Evolutionary conservation across 2,797 vertebrate genomes (phyloP).

Genomic region (Sebastes cheni): DNA sequence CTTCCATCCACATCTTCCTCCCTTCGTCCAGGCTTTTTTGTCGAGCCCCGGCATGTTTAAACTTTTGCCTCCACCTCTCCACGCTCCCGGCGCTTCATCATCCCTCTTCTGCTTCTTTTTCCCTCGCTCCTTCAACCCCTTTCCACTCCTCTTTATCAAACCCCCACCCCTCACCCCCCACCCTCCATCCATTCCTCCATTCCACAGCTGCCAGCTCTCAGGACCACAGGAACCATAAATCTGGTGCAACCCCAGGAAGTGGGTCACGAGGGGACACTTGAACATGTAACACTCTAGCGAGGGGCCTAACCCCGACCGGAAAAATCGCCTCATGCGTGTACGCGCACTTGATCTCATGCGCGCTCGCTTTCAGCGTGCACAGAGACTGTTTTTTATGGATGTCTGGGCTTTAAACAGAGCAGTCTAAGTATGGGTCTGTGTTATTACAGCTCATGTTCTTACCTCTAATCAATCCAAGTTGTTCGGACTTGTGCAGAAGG

Average conservation of each 20-base stretch:
- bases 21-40: constrained; percentile 34
- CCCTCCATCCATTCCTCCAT: constrained; percentile 51
- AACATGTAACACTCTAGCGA: constrained; percentile 65
- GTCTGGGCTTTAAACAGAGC: constrained; percentile 65
- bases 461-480: constrained; percentile 71
- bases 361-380: not conserved
- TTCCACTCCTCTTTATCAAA: constrained; percentile 49
- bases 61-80: constrained; percentile 54
- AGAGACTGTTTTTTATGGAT: constrained; percentile 54
- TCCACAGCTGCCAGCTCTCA: constrained; percentile 72
- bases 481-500: constrained; percentile 46
- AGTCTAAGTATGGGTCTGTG: constrained; percentile 54
- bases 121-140: constrained; percentile 44
- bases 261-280: constrained; percentile 70
- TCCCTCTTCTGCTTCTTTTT: constrained; percentile 28
- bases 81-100: constrained; percentile 52
- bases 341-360: not conserved
- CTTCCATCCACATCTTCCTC: not conserved
- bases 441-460: constrained; percentile 69
- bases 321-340: constrained; percentile 27
- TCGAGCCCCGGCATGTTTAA: constrained; percentile 50
- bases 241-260: constrained; percentile 67
- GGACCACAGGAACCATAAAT: constrained; percentile 69
- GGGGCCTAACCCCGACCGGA: constrained; percentile 52
- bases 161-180: not conserved